Evolutionary conservation across 2,888 invertebrate genomes (phyloP).

Genomic region (Agonopterix subpropinquella): DNA sequence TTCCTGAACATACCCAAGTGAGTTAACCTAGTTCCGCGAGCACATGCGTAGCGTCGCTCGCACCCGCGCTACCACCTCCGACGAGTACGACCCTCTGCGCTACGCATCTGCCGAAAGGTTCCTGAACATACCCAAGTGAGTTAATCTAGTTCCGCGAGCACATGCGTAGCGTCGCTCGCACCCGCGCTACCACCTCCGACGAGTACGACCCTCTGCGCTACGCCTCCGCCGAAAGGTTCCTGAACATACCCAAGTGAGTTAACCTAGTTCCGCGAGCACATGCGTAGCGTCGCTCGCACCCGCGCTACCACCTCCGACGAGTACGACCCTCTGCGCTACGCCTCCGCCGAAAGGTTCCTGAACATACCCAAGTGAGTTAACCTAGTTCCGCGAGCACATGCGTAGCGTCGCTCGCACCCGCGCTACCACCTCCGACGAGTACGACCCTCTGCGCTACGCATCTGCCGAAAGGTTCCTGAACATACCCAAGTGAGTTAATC

Average conservation of each 20-base stretch:
- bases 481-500: conserved; percentile 15
- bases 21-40: conserved; percentile 29
- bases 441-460: conserved; percentile 31
- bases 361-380: conserved; percentile 19
- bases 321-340: conserved; percentile 35
- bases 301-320: conserved; percentile 38
- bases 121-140: conserved; percentile 25
- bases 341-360: conserved; percentile 40
- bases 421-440: conserved; percentile 36
- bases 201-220: conserved; percentile 41
- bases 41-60: conserved; percentile 41
- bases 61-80: conserved; percentile 30
- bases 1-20: conserved; percentile 33
- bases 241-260: conserved; percentile 24
- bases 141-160: conserved; percentile 35
- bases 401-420: conserved; percentile 35
- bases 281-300: conserved; percentile 35
- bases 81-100: conserved; percentile 38
- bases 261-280: conserved; percentile 36
- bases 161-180: conserved; percentile 35
- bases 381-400: conserved; percentile 41
- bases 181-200: conserved; percentile 31
- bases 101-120: conserved; percentile 39
- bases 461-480: conserved; percentile 41
- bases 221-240: conserved; percentile 37